A percentile compares a stretch with the other conserved stretches of the same genome.
Conservation (phyloP, 2,797 vertebrate species). For the Characodon lateralis region DNA sequence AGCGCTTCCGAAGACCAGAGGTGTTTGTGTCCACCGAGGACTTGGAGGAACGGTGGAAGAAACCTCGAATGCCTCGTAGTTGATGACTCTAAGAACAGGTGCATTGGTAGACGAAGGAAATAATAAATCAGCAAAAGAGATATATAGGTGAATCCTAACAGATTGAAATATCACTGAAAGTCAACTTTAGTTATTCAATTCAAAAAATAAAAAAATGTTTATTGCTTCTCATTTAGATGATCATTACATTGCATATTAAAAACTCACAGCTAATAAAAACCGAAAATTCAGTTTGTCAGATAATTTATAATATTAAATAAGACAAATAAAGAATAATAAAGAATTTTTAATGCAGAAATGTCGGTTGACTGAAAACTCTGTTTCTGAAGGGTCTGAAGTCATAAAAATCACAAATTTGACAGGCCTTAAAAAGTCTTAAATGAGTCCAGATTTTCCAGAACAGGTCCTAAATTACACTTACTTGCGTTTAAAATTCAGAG, state of each 20-base stretch:
- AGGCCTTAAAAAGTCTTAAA: not conserved
- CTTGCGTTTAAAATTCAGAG: not conserved
- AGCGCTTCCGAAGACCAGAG: constrained; percentile 85
- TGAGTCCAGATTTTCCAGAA: not conserved
- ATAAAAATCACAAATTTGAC: not conserved
- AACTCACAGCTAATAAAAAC: not conserved
- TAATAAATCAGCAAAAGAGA: not conserved
- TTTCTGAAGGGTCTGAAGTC: not conserved
- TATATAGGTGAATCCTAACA: not conserved
- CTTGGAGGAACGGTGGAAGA: constrained; percentile 91
- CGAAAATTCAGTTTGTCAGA: not conserved
- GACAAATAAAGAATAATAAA: not conserved
- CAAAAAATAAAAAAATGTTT: not conserved
- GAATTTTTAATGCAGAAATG: not conserved
- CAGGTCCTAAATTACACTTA: not conserved
- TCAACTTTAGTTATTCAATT: not conserved
- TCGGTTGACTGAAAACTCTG: not conserved
- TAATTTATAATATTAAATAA: not conserved
- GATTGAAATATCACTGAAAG: not conserved
- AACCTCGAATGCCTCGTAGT: constrained; percentile 91
- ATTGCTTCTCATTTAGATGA: not conserved
- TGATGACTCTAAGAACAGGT: constrained; percentile 85
- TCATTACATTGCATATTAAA: not conserved
- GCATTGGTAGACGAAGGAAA: constrained; percentile 10
- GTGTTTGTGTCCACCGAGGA: constrained; percentile 80